These are phyloP conservation scores for Palythoa grandiflora DNA, from an alignment of 92 coral and sea anemone species.

Conservation along the genomic window DNA sequence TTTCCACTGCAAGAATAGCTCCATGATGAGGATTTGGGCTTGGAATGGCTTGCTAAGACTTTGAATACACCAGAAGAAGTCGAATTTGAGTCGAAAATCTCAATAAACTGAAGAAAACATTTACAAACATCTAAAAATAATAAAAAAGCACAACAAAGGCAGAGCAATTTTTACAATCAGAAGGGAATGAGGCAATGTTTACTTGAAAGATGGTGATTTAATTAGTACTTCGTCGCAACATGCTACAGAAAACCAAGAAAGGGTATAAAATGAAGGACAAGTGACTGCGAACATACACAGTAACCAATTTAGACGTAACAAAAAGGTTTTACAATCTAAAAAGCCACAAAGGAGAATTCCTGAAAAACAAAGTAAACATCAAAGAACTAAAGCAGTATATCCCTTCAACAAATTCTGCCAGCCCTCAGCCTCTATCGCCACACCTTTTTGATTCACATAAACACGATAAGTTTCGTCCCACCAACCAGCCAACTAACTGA, in stretches of 20 bases:
- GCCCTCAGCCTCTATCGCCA: slow-evolving; percentile 1
- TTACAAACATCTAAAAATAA: neutral
- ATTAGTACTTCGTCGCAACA: slow-evolving; percentile 29
- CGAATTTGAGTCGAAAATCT: neutral
- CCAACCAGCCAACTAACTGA: too few species aligned
- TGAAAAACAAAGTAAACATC: neutral
- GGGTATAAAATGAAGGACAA: slow-evolving; percentile 1
- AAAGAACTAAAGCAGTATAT: neutral
- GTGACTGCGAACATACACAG: neutral
- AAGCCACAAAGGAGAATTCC: neutral
- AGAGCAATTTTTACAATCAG: neutral
- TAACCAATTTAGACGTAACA: neutral
- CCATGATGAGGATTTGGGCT: neutral
- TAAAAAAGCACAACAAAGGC: neutral
- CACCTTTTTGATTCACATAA: too few species aligned
- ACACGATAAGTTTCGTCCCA: too few species aligned
- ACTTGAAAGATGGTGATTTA: slow-evolving; percentile 22
- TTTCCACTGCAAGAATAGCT: slow-evolving; percentile 68
- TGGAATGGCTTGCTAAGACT: neutral
- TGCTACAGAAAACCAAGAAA: slow-evolving; percentile 21
- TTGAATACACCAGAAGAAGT: slow-evolving; percentile 3
- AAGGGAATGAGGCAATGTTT: neutral
- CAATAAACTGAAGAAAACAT: neutral
- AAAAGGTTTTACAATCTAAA: neutral
- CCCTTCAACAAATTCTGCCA: slow-evolving; percentile 8